A percentile compares a stretch with the other conserved stretches of the same genome.
Evolutionary conservation across 2,888 invertebrate genomes (phyloP).

Genomic region (Sinodicranocentrus sp.): DNA sequence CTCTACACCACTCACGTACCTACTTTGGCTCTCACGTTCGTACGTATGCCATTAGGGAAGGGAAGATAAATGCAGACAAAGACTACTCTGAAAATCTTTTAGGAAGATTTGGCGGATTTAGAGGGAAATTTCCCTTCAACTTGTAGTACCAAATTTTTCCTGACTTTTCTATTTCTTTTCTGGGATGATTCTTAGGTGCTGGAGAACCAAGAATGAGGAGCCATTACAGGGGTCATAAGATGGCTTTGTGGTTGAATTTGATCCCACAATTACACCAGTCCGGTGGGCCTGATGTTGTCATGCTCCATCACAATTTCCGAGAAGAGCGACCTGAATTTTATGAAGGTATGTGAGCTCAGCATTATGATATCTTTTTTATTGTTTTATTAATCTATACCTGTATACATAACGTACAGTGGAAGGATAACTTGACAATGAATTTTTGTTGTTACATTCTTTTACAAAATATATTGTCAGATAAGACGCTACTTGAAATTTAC

Average conservation of each 20-base stretch:
- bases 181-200: slow-evolving; percentile 56
- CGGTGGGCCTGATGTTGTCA: slow-evolving; percentile 87
- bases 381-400: no score
- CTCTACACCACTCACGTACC: slow-evolving; percentile 3
- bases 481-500: no score
- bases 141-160: slow-evolving; percentile 22
- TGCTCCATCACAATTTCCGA: slow-evolving; percentile 90
- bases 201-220: slow-evolving; percentile 83
- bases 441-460: no score
- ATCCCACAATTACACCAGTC: slow-evolving; percentile 91
- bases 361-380: no score
- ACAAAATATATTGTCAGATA: no score
- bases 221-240: slow-evolving; percentile 93
- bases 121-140: slow-evolving; percentile 1
- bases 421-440: no score
- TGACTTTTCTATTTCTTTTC: slow-evolving; percentile 31
- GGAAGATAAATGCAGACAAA: slow-evolving; percentile 50
- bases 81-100: slow-evolving; percentile 27
- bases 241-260: slow-evolving; percentile 93
- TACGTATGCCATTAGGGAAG: slow-evolving; percentile 6
- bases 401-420: no score
- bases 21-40: neutral
- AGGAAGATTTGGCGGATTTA: slow-evolving; percentile 39
- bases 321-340: slow-evolving; percentile 89
- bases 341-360: slow-evolving; percentile 82